Conservation (phyloP, 1,140 invertebrate genomes). For the Harlomillsia oculata region DNA sequence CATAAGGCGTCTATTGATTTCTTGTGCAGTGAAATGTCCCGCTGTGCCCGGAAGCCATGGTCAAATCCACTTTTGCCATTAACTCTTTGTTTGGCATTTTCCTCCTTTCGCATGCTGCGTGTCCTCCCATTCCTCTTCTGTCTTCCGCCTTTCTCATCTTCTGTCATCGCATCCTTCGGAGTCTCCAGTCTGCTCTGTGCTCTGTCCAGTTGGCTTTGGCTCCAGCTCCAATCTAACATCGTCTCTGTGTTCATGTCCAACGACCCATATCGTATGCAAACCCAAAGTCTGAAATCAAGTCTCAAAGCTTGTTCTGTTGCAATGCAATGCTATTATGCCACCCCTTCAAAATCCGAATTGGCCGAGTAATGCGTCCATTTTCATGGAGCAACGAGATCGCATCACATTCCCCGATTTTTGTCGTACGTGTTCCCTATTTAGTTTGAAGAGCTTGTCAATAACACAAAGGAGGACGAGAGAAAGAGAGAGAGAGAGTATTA, state of each 20-base stretch:
- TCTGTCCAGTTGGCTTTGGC: not conserved
- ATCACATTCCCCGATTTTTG: no score
- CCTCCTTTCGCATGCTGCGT: slow-evolving; percentile 18
- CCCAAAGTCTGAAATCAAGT: no score
- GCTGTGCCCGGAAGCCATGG: slow-evolving; percentile 36
- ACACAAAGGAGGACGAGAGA: no score
- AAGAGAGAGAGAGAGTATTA: no score
- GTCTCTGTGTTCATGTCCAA: not conserved
- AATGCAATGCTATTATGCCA: no score
- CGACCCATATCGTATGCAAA: not conserved
- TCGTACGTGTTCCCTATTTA: no score
- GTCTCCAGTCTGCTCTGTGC: not conserved
- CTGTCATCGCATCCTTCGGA: not conserved
- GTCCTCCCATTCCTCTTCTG: not conserved
- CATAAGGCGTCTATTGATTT: slow-evolving; percentile 25
- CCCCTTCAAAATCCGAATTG: no score
- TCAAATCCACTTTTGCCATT: slow-evolving; percentile 36
- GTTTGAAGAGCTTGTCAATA: no score
- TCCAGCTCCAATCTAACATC: not conserved
- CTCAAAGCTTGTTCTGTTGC: no score
- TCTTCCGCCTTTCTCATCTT: slow-evolving; percentile 1
- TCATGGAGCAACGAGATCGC: no score
- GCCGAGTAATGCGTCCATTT: no score
- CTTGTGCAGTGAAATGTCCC: slow-evolving; percentile 30
- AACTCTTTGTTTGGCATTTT: slow-evolving; percentile 35